Evolutionary conservation across 2,797 vertebrate species (phyloP).

Genomic region (Hoplostethus mediterraneus): DNA sequence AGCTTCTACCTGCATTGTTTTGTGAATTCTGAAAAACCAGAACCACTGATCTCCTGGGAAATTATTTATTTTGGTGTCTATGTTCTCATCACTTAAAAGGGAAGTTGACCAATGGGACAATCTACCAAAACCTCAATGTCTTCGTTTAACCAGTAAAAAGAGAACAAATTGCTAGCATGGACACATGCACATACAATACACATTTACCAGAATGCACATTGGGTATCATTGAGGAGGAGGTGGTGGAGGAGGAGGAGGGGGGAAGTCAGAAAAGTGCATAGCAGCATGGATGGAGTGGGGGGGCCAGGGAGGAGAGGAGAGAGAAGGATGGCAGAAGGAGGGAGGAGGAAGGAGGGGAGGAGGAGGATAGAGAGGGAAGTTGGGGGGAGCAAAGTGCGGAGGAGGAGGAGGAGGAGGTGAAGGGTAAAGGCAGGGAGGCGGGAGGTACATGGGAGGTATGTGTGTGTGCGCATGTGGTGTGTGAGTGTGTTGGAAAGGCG

Average conservation of each 20-base stretch:
- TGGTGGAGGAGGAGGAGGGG: conserved; percentile 45
- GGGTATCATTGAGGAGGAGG: conserved; percentile 60
- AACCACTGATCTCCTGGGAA: no score
- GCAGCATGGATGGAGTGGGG: conserved; percentile 34
- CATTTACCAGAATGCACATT: background rate
- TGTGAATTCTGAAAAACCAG: no score
- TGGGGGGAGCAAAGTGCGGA: conserved; percentile 40
- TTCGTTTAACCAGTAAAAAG: no score
- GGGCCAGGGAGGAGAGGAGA: conserved; percentile 53
- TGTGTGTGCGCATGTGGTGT: background rate
- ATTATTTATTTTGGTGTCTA: no score
- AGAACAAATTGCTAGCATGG: no score
- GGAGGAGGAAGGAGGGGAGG: conserved; percentile 48
- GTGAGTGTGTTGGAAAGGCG: conserved; percentile 11
- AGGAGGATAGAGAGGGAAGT: conserved; percentile 59
- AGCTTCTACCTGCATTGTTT: no score
- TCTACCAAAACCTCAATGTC: no score
- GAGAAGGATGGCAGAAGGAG: conserved; percentile 59
- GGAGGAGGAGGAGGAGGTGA: conserved; percentile 38
- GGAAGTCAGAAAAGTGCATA: conserved; percentile 46
- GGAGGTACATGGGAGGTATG: conserved; percentile 40
- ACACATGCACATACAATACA: no score
- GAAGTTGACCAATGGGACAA: no score
- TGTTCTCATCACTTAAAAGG: no score
- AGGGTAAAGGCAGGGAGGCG: conserved; percentile 58